Conservation (phyloP, 2,888 invertebrate genomes). For the Andrena hattorfiana region DNA sequence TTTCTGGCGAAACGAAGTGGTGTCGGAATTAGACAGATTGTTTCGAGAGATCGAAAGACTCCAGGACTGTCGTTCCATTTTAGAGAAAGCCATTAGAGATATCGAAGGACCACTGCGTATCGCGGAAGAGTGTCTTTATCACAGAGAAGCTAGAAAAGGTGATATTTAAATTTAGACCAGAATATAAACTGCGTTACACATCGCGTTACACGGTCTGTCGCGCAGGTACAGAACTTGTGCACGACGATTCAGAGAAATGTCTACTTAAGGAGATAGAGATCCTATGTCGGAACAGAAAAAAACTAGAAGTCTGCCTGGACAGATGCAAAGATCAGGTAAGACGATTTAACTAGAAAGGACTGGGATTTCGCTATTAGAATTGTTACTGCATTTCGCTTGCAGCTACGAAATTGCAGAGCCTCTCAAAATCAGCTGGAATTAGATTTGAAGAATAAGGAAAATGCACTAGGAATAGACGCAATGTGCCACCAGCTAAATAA, state of each 20-base stretch:
- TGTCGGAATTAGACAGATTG: slow-evolving; percentile 93
- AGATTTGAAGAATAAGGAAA: slow-evolving; percentile 95
- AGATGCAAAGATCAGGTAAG: slow-evolving; percentile 88
- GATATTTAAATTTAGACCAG: slow-evolving; percentile 26
- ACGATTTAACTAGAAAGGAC: slow-evolving; percentile 20
- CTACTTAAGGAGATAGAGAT: slow-evolving; percentile 94
- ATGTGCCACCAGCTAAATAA: slow-evolving; percentile 95
- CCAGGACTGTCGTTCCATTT: slow-evolving; percentile 89
- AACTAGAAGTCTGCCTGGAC: slow-evolving; percentile 90
- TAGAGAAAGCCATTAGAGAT: slow-evolving; percentile 91
- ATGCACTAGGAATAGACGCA: slow-evolving; percentile 93
- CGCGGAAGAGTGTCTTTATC: slow-evolving; percentile 97
- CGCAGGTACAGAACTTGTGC: slow-evolving; percentile 94
- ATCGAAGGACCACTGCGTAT: slow-evolving; percentile 96
- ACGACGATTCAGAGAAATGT: slow-evolving; percentile 95
- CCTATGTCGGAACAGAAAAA: slow-evolving; percentile 92
- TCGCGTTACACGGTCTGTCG: slow-evolving; percentile 24
- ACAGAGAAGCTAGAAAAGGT: slow-evolving; percentile 95
- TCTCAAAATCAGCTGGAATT: slow-evolving; percentile 95
- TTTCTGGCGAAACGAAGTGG: slow-evolving; percentile 96
- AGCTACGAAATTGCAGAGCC: slow-evolving; percentile 91
- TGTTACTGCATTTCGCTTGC: slow-evolving; percentile 34
- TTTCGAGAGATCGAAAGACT: slow-evolving; percentile 92
- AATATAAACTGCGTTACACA: slow-evolving; percentile 14
- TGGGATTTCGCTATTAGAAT: slow-evolving; percentile 12